A percentile compares a stretch with the other conserved stretches of the same genome.
phyloP scores from a whole-genome alignment of 2,113 vertebrate genomes.

The Atherinomorus stipes region DNA sequence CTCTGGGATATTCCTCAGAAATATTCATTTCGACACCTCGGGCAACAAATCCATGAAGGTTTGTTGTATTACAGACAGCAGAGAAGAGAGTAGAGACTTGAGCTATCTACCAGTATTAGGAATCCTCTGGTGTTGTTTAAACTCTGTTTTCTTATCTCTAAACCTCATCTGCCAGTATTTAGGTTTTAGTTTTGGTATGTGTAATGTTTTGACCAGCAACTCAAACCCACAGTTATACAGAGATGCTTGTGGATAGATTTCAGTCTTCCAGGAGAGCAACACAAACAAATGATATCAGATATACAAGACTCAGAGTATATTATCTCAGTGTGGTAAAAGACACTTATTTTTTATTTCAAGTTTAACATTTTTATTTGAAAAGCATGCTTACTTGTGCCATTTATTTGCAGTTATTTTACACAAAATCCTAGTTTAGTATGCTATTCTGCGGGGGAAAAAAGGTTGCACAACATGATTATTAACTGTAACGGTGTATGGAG shows the following conservation, averaged over 20 bases:
- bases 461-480: no score
- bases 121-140: slow-evolving; percentile 7
- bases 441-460: no score
- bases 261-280: slow-evolving; percentile 33
- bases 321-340: not conserved
- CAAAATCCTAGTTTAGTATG: no score
- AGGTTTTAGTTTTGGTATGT: slow-evolving; percentile 21
- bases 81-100: slow-evolving; percentile 3
- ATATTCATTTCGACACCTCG: slow-evolving; percentile 40
- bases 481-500: no score
- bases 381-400: no score
- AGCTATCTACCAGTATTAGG: not conserved
- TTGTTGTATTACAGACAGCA: slow-evolving; percentile 8
- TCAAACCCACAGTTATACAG: slow-evolving; percentile 30
- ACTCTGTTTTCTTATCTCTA: slow-evolving; percentile 8
- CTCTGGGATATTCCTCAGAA: slow-evolving; percentile 5
- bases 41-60: slow-evolving; percentile 8
- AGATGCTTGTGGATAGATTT: slow-evolving; percentile 50
- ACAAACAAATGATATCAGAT: slow-evolving; percentile 53
- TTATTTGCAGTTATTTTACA: no score
- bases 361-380: no score
- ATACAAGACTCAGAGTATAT: not conserved
- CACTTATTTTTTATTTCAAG: not conserved
- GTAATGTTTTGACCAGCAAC: slow-evolving; percentile 62
- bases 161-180: slow-evolving; percentile 42